Evolutionary conservation across 2,113 vertebrate species (phyloP), one percentile per base, ranked within the genome.

Genomic region (Perca fluviatilis): DNA sequence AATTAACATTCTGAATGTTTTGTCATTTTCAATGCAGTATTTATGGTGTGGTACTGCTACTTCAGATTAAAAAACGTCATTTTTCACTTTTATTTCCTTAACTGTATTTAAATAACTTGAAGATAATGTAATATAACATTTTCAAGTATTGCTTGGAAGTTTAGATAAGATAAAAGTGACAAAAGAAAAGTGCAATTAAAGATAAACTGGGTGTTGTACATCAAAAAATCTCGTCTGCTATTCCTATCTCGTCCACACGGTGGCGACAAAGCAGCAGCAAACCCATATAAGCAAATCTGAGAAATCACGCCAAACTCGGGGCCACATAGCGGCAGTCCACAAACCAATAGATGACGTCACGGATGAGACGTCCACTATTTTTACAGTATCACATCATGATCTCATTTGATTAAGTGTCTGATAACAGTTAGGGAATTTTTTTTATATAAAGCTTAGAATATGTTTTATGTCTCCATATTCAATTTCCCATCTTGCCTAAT

Each of bases 251-350:
- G 16, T 60, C 65, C 85, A 68, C 79, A 69, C 10, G 80, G 3
- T 68, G 86, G 60, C 61, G 86, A 68, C 80, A 90, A 63, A 73
- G n/a, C 25, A 51, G n/a, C 27, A 51, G 27, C 11, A 66, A 23
- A 43, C 10, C 2, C 40, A 43, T 40, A 8, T 43, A 43, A 51
- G n/a, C 11, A 58, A 23, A 40, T 19, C 18, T 5, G 33, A 40
- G 40, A 40, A 33, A 33, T 33, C 30, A 33, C 30, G 30, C 30
- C 40, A 40, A 40, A 40, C 36, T 40, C 36, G 8, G 36, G 36
- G 1, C 36, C 2, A 40, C 40, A 40, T 10, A 40, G 9, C 40
- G 9, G 40, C 9, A 40, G 40, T 10, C 40, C 9, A 40, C 40
- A 40, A 40, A 10, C 9, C 40, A 10, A 40, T 40, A 9, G 40